phyloP scores from a whole-genome alignment of 2,888 invertebrate species.

The Idaea dimidiata region DNA sequence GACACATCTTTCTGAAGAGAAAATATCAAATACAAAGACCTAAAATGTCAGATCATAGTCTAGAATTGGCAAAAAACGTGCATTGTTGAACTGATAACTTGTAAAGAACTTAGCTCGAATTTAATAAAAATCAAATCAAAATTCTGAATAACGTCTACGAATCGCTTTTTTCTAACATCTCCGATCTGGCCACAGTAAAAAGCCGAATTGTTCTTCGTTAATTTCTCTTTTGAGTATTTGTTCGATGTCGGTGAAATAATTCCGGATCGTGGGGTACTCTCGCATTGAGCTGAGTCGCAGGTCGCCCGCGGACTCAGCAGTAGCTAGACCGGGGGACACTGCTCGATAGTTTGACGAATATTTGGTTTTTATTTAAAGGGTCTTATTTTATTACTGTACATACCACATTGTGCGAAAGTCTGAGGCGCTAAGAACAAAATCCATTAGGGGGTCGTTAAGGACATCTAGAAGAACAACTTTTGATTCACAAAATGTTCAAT shows the following conservation, averaged over 20 bases:
- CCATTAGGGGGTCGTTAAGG: too few species aligned
- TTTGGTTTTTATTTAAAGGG: neutral
- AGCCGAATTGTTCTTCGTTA: conserved; percentile 14
- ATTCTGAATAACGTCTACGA: neutral
- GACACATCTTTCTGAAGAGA: too few species aligned
- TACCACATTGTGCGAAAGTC: too few species aligned
- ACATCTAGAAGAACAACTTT: too few species aligned
- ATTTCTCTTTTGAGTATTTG: conserved; percentile 41
- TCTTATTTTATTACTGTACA: too few species aligned
- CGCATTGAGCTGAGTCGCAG: conserved; percentile 60
- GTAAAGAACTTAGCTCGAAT: neutral
- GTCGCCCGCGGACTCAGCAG: conserved; percentile 40
- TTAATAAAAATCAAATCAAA: neutral
- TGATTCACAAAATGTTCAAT: too few species aligned
- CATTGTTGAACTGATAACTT: too few species aligned
- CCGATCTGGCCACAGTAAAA: neutral
- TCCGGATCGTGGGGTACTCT: conserved; percentile 57
- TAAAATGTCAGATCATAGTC: too few species aligned
- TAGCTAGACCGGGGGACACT: conserved; percentile 32
- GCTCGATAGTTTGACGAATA: conserved; percentile 4
- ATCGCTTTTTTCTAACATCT: neutral
- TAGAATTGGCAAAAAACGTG: too few species aligned
- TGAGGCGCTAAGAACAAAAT: too few species aligned
- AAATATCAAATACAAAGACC: too few species aligned
- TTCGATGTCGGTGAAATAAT: conserved; percentile 47